These are phyloP conservation scores for Philopotamus ludificatus DNA, from an alignment of 1,140 invertebrate genomes.

Conservation along the genomic window DNA sequence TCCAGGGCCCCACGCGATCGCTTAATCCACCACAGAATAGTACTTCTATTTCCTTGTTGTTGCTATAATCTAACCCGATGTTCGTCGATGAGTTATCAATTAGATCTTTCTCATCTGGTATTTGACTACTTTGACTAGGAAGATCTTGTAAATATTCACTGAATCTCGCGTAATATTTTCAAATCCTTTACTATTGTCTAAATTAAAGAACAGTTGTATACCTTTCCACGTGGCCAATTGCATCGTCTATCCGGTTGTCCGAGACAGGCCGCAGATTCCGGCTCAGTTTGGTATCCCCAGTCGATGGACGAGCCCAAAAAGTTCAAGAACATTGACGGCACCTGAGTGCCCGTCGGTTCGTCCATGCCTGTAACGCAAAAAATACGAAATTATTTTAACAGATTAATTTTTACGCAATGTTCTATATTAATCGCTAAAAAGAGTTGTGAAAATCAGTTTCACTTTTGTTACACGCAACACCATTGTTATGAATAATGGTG, in stretches of 20 bases:
- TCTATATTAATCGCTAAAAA: too few relatives aligned
- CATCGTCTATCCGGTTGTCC: slow-evolving; percentile 71
- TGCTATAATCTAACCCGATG: too few relatives aligned
- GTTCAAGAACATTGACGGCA: slow-evolving; percentile 83
- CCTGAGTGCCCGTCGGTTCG: slow-evolving; percentile 79
- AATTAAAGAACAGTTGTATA: too few relatives aligned
- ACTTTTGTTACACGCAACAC: background rate
- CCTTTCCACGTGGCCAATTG: slow-evolving; percentile 83
- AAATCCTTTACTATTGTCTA: too few relatives aligned
- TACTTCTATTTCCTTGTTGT: too few relatives aligned
- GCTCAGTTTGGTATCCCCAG: slow-evolving; percentile 84
- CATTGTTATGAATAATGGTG: background rate
- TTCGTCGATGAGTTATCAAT: too few relatives aligned
- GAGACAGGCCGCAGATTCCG: slow-evolving; percentile 80
- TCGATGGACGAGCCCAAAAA: slow-evolving; percentile 80
- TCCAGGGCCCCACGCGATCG: too few relatives aligned
- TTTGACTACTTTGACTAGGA: too few relatives aligned
- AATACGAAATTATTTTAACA: background rate
- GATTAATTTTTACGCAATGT: background rate
- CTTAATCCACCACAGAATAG: too few relatives aligned
- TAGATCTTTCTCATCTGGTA: too few relatives aligned
- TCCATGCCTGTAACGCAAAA: slow-evolving; percentile 60
- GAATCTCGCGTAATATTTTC: too few relatives aligned
- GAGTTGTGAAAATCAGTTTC: background rate
- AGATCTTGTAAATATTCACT: too few relatives aligned